A percentile compares a stretch with the other conserved stretches of the same genome.
These are phyloP conservation scores for Martes flavigula DNA, from an alignment of 2,797 vertebrate genomes.

Conservation along the genomic window DNA sequence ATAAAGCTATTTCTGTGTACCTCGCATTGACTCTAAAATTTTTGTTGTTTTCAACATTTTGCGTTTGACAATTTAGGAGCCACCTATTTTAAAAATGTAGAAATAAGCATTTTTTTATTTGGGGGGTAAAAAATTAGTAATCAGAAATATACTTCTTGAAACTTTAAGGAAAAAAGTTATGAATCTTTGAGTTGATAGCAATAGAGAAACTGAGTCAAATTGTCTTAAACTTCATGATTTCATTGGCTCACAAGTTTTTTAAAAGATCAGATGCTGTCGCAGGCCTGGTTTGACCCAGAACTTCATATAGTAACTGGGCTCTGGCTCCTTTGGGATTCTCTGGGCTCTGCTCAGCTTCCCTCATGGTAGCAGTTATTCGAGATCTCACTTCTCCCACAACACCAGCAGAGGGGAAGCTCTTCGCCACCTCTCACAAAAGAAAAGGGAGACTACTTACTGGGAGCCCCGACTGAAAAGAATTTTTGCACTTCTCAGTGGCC, in stretches of 20 bases:
- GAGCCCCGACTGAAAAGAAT: background rate
- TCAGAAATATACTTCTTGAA: background rate
- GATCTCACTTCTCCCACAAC: background rate
- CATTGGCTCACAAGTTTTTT: background rate
- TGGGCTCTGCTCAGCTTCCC: background rate
- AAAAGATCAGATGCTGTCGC: background rate
- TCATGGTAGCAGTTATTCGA: background rate
- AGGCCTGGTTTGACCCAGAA: background rate
- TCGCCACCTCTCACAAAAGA: background rate
- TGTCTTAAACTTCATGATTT: background rate
- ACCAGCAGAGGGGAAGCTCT: background rate
- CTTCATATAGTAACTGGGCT: background rate
- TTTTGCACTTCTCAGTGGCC: background rate
- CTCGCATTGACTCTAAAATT: background rate
- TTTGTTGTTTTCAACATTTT: background rate
- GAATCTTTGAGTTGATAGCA: background rate
- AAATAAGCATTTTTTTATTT: background rate
- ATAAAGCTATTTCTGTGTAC: background rate
- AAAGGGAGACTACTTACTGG: background rate
- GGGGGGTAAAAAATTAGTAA: background rate
- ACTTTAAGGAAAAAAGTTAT: background rate
- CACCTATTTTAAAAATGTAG: background rate
- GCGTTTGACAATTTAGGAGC: background rate
- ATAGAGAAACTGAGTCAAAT: background rate
- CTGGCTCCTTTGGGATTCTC: background rate